Conservation (phyloP, 2,113 vertebrate species). For the Xyrauchen texanus region DNA sequence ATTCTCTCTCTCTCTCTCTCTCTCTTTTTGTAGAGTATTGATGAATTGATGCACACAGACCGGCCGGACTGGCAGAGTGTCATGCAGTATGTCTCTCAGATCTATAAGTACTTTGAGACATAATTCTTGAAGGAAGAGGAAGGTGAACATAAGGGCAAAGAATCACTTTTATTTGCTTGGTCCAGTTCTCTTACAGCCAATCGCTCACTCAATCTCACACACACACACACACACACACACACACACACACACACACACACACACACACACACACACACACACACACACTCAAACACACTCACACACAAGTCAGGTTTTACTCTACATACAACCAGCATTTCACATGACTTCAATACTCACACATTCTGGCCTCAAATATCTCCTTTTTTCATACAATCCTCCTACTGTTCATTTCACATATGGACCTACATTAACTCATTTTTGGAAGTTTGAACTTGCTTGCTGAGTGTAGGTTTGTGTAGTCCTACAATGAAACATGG, state of each 20-base stretch:
- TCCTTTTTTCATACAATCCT: conserved; percentile 1
- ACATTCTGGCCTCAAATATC: neutral
- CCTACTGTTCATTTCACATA: neutral
- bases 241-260: too few species aligned
- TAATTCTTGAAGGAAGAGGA: conserved; percentile 65
- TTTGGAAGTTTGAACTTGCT: conserved; percentile 24
- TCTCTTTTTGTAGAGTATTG: conserved; percentile 80
- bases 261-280: too few species aligned
- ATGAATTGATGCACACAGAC: conserved; percentile 91
- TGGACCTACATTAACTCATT: neutral
- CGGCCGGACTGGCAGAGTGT: conserved; percentile 97
- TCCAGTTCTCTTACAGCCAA: too few species aligned
- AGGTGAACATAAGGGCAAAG: conserved; percentile 39
- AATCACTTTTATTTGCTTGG: conserved; percentile 49
- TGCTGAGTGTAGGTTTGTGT: neutral
- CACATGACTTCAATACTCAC: conserved; percentile 3
- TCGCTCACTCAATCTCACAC: too few species aligned
- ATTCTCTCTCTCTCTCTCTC: neutral
- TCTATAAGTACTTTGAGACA: conserved; percentile 98
- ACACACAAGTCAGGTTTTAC: too few species aligned
- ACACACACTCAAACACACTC: too few species aligned
- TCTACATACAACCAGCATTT: neutral
- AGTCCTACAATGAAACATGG: neutral
- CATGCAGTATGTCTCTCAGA: conserved; percentile 96
- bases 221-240: too few species aligned